Base-by-base conservation (phyloP, 2,888 invertebrate genomes). In the Heliconius cydno region DNA sequence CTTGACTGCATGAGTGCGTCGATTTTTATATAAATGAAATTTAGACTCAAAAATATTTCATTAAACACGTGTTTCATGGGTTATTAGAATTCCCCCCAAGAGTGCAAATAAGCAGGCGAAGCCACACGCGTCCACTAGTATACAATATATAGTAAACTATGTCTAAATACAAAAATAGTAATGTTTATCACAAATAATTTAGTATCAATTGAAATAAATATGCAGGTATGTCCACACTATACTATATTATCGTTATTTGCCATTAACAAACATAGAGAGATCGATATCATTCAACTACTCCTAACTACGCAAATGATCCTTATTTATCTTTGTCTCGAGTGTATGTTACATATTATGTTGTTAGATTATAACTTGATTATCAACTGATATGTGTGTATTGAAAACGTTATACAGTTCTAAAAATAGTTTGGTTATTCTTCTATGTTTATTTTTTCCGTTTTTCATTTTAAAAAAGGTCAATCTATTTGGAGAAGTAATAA, bases 311-410 rank as follows among this genome's bases (percentile, higher is more conserved):
- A 79, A 82, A 79, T 80, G 78, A 79, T 80, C 72, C 77, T 80
- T 82, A 82, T 82, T 82, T 82, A 79, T 75, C 80, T 77, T 71
- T 65, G 77, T 79, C 79, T 82, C 79, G 66, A 80, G 81, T 82
- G 71, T 70, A 76, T 65, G 79, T 79, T 67, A 77, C 75, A 68
- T 80, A 71, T 79, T 79, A 79, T 76, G 76, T 46, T 72, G 75
- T 66, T 28, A 77, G 75, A 74, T 74, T 76, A 78, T 77, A 57
- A 63, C 30, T 76, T 76, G 34, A 77, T 79, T 79, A 80, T 73
- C 30, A 22, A 30, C 72, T 60, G 73, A 15, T 57, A 30, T 57
- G 34, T 60, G 12, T 60, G 28, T 19, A 28, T 25, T 65, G 34
- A 60, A 73, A 73, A 57, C 52, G 34, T 68, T 70, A n/a, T 68